These are phyloP conservation scores for Centropristis striata DNA, from an alignment of 2,113 vertebrate genomes.

Conservation along the genomic window DNA sequence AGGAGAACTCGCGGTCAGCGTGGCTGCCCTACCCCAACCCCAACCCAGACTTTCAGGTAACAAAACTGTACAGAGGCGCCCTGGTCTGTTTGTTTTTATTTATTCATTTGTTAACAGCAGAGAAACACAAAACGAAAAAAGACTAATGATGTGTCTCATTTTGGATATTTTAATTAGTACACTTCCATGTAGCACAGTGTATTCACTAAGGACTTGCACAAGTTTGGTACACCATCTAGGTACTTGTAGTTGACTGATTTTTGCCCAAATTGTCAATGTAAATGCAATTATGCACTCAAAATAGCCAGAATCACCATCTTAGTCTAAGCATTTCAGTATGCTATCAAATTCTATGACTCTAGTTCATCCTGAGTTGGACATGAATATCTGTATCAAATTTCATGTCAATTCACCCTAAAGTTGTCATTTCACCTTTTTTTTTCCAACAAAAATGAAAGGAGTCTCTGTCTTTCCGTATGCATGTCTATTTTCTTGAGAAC, in stretches of 20 bases:
- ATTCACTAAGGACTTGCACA: too few relatives aligned
- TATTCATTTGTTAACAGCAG: background rate
- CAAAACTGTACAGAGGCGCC: background rate
- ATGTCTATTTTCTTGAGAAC: too few relatives aligned
- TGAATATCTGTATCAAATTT: background rate
- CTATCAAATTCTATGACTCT: background rate
- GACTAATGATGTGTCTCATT: background rate
- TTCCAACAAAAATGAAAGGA: background rate
- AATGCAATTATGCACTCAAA: too few relatives aligned
- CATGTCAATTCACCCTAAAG: background rate
- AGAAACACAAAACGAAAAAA: background rate
- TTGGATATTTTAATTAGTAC: too few relatives aligned
- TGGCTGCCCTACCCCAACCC: conserved; percentile 98
- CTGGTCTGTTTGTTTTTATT: background rate
- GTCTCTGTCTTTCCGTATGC: too few relatives aligned
- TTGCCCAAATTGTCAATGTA: too few relatives aligned
- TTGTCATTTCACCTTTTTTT: background rate
- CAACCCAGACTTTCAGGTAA: conserved; percentile 98
- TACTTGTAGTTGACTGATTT: too few relatives aligned
- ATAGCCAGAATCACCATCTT: background rate
- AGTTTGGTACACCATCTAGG: too few relatives aligned
- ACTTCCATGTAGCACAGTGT: too few relatives aligned
- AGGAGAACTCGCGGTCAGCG: conserved; percentile 96
- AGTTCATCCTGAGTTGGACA: background rate
- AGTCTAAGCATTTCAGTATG: background rate